Evolutionary conservation across 2,113 vertebrate genomes (phyloP).

Genomic region (Chlorocebus sabaeus): DNA sequence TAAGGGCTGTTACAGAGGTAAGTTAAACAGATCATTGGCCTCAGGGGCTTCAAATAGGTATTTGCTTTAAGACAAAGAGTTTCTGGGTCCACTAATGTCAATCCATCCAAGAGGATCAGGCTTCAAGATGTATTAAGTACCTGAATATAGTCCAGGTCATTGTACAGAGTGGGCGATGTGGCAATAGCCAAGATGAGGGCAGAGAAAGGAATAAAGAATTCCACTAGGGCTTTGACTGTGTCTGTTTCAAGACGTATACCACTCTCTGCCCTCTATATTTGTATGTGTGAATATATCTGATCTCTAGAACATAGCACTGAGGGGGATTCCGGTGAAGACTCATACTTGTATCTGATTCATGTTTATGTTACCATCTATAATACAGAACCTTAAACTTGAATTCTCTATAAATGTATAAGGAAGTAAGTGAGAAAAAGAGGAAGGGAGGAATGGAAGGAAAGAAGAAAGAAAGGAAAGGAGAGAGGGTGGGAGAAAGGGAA

Average conservation of each 20-base stretch:
- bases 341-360: not conserved
- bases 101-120: not conserved
- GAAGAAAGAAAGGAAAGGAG: not conserved
- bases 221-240: not conserved
- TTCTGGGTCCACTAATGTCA: not conserved
- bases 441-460: too few species aligned
- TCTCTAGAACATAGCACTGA: not conserved
- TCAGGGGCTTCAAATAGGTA: not conserved
- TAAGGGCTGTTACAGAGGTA: not conserved
- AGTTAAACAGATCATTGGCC: conserved; percentile 2
- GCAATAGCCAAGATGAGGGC: not conserved
- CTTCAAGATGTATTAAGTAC: not conserved
- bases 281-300: not conserved
- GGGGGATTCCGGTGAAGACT: not conserved
- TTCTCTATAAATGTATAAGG: not conserved
- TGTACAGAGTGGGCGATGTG: not conserved
- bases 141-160: not conserved
- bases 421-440: not conserved
- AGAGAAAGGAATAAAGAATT: not conserved
- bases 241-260: not conserved
- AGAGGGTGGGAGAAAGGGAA: too few species aligned
- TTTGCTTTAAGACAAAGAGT: conserved; percentile 1
- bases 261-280: not conserved
- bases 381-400: not conserved
- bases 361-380: not conserved